Evolutionary conservation across 2,888 invertebrate genomes (phyloP), one percentile per base, ranked within the genome.

Genomic region (Netelia fuscicornis): DNA sequence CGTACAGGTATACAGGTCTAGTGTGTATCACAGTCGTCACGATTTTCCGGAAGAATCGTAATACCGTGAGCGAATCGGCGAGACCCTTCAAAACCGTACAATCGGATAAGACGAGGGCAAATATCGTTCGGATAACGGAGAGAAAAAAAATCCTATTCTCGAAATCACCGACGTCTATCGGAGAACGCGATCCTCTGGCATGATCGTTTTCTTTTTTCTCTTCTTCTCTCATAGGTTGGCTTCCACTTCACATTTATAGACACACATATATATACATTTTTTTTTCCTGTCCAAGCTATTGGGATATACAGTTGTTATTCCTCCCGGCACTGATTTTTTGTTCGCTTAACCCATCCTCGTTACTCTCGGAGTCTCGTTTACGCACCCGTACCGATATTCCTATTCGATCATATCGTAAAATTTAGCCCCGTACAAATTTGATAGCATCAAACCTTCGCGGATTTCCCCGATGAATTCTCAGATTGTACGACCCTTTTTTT

Each of bases 381-480:
- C 81, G 70, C 81, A 76, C 42, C 56, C 30, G 58, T 58, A 42
- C 56, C 65, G 58, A 60, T 71, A 77, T 76, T 42, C 76, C 56
- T 44, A 42, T 17, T 48, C 67, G 65, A 77, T 65, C 56, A 65
- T 71, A 77, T 71, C 77, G 48, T 77, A 82, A 82, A 76, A 82
- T 77, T 75, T 75, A 70, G 60, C 68, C 76, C 54, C 64, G 70
- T 68, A 76, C 64, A 70, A 81, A 70, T 81, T 81, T 81, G 62
- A 76, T 76, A 52, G 77, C 48, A 44, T 44, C 58, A 30, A 25
- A 68, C 54, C 54, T 76, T 64, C 54, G 44, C 44, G 64, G 54
- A 75, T 81, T 67, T 68, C 42, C 54, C n/a, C 62, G 11, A 81
- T 68, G 67, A 62, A 44, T 68, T 81, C 62, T 54, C 54, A 54